Evolutionary conservation across 2,797 vertebrate species (phyloP), one percentile per base, ranked within the genome.

Genomic region (Ispidina picta): DNA sequence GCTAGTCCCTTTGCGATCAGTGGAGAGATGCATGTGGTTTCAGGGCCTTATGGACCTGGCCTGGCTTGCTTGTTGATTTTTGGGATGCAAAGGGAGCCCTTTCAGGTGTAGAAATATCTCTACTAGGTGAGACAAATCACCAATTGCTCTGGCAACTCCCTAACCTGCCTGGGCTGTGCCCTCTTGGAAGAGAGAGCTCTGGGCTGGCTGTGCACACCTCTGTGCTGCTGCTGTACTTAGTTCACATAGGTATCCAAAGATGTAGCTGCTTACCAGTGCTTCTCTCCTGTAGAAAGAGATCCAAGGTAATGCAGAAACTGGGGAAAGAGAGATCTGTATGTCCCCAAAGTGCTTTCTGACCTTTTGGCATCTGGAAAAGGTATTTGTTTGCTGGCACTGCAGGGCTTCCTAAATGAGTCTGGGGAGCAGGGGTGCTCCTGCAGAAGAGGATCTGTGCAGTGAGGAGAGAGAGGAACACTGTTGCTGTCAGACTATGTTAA

Each of bases 181-280:
- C 29, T 29, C 17, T 10, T 65, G 14, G 28, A 54, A 49, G 39
- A 44, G 37, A 35, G 21, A 46, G 16, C 17, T 81, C 0, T 0
- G 8, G 60, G 46, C 15, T 63, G 39, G 13, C 21, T 78, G 6
- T 1, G 10, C 12, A 6, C 2, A 6, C 41, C 12, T 49, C 14
- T 60, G 0, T 1, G 1, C 25, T 46, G 31, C 31, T 64, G 54
- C 29, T 66, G 8, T 22, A 8, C 58, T 83, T 64, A 22, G 7
- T 79, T 86, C 9, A 21, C 37, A 12, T 31, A 17, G 26, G 25
- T 26, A 60, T 54, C 16, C 35, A 37, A 22, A 84, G 29, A 35
- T 35, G 56, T 37, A 79, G 60, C 44, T 51, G 43, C 62, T 59
- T 17, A 11, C 9, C 9, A 28, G 46, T 0, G 0, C 33, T 71